Conservation (phyloP, 1,140 invertebrate species). For the Drosophila gunungcola region DNA sequence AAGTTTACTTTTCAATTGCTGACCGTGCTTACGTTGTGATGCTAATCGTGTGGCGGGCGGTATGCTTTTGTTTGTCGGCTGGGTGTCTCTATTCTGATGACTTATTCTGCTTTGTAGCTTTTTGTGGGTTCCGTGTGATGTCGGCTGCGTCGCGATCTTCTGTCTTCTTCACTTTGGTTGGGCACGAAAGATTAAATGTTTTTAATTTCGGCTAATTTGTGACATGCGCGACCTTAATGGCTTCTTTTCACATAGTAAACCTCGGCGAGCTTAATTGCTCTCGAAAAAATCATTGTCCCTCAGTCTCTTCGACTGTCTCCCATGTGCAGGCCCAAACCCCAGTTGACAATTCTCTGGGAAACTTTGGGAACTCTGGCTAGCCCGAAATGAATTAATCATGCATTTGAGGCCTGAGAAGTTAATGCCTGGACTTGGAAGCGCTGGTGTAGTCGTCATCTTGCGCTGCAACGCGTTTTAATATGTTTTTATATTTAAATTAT, state of each 20-base stretch:
- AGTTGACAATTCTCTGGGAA: constrained; percentile 72
- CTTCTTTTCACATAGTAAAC: constrained; percentile 81
- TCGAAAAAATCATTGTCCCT: constrained; percentile 44
- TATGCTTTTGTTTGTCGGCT: constrained; percentile 33
- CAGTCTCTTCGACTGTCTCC: neutral
- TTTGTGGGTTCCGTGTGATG: constrained; percentile 47
- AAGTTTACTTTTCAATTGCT: neutral
- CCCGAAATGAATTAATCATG: constrained; percentile 67
- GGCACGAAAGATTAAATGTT: constrained; percentile 73
- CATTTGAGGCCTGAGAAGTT: constrained; percentile 72
- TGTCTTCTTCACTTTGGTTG: constrained; percentile 31
- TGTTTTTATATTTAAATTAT: constrained; percentile 80
- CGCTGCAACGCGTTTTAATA: constrained; percentile 55
- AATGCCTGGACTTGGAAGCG: constrained; percentile 10
- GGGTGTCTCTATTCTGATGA: constrained; percentile 29
- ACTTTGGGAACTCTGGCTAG: constrained; percentile 1
- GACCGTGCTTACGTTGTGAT: neutral
- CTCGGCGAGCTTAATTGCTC: constrained; percentile 60
- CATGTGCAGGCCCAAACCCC: neutral
- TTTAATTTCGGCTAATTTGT: constrained; percentile 81
- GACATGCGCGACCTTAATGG: constrained; percentile 80
- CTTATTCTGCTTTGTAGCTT: constrained; percentile 37
- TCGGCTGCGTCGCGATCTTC: constrained; percentile 21
- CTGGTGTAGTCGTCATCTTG: constrained; percentile 50
- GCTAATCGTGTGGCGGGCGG: constrained; percentile 42